Percentiles rank a stretch among this genome's conserved stretches.
These are phyloP conservation scores for Tetragonula clypearis DNA, from an alignment of 1,140 invertebrate genomes.

Conservation along the genomic window DNA sequence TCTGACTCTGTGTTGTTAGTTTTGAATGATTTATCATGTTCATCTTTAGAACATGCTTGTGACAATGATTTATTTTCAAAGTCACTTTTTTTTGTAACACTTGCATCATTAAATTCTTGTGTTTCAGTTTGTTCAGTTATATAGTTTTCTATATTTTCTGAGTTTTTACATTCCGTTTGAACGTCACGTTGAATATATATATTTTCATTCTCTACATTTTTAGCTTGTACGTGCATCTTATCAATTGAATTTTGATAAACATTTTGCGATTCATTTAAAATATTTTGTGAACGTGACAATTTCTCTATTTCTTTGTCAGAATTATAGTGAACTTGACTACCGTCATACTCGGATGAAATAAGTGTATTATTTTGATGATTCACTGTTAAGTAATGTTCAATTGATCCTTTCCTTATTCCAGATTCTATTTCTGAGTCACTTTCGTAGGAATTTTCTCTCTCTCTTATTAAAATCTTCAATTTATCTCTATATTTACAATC, in stretches of 20 bases:
- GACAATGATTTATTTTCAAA: background rate
- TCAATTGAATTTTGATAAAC: constrained; percentile 33
- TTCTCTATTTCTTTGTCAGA: constrained; percentile 16
- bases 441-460: constrained; percentile 41
- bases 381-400: constrained; percentile 9
- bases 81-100: background rate
- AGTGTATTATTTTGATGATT: constrained; percentile 32
- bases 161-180: background rate
- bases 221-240: background rate
- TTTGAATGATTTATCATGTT: background rate
- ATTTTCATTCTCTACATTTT: background rate
- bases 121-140: background rate
- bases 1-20: background rate
- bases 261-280: constrained; percentile 23
- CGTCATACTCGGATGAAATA: constrained; percentile 17
- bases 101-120: background rate
- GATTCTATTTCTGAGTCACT: constrained; percentile 48
- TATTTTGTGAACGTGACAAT: background rate
- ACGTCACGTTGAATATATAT: background rate
- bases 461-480: constrained; percentile 28
- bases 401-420: constrained; percentile 40
- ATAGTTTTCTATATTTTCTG: background rate
- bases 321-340: background rate
- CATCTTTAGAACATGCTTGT: background rate
- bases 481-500: constrained; percentile 37